phyloP scores from a whole-genome alignment of 2,113 vertebrate genomes.

The Spermophilus dauricus region DNA sequence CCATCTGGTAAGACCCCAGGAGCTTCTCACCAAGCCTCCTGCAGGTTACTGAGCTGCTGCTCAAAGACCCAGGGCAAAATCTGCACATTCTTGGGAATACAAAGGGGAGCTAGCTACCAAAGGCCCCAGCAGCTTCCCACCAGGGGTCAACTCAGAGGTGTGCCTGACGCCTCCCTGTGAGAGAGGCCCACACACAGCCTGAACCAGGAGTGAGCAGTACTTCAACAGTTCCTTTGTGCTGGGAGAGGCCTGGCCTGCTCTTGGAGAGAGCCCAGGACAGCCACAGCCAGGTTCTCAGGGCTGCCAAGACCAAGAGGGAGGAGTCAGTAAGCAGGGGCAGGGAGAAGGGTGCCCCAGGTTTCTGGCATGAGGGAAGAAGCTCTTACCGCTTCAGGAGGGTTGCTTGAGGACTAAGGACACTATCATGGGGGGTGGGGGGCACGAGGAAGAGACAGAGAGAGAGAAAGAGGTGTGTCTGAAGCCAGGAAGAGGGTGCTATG shows the following conservation, averaged over 20 bases:
- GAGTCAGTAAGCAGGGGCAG: not conserved
- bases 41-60: not conserved
- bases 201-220: not conserved
- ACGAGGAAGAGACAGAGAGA: too few relatives aligned
- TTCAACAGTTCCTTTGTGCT: not conserved
- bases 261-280: not conserved
- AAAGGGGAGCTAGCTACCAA: not conserved
- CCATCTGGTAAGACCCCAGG: not conserved
- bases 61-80: not conserved
- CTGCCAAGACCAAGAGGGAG: not conserved
- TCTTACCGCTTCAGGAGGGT: rapidly evolving
- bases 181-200: not conserved
- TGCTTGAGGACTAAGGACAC: not conserved
- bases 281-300: not conserved
- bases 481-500: not conserved
- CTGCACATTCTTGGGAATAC: not conserved
- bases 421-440: too few relatives aligned
- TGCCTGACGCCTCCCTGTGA: not conserved
- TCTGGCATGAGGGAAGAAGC: not conserved
- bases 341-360: not conserved
- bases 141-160: not conserved
- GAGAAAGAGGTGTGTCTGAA: not conserved
- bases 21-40: not conserved
- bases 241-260: not conserved
- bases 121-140: too few relatives aligned